Conservation (phyloP, 2,888 invertebrate species). For the Chorisops tibialis region DNA sequence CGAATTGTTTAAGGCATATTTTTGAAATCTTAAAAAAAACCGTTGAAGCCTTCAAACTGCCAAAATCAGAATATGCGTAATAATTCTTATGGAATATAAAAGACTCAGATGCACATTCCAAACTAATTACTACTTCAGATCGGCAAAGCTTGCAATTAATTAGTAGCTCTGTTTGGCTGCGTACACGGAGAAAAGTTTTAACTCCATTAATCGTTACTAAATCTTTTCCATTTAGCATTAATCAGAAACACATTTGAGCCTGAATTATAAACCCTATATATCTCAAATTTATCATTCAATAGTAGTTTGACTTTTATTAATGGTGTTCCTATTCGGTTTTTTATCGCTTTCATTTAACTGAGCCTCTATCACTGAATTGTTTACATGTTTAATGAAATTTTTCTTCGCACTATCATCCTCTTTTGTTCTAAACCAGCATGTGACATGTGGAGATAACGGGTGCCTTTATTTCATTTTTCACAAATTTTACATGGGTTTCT, state of each 20-base stretch:
- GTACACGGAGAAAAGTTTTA: too few relatives aligned
- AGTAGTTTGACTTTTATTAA: slow-evolving; percentile 26
- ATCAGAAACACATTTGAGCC: slow-evolving; percentile 21
- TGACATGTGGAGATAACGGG: slow-evolving; percentile 26
- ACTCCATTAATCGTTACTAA: too few relatives aligned
- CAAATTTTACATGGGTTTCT: slow-evolving; percentile 31
- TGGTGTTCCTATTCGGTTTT: slow-evolving; percentile 10
- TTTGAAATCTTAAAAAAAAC: too few relatives aligned
- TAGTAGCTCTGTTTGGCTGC: too few relatives aligned
- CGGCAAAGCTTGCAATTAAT: too few relatives aligned
- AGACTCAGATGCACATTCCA: too few relatives aligned
- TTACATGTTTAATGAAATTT: slow-evolving; percentile 8
- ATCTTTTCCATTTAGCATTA: background rate
- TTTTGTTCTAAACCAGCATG: slow-evolving; percentile 26
- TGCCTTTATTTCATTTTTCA: slow-evolving; percentile 29
- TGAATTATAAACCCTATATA: slow-evolving; percentile 21
- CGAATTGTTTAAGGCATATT: too few relatives aligned
- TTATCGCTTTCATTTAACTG: slow-evolving; percentile 17
- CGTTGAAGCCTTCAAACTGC: too few relatives aligned
- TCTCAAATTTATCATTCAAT: slow-evolving; percentile 15
- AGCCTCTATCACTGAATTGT: slow-evolving; percentile 24
- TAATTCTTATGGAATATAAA: too few relatives aligned
- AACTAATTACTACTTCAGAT: too few relatives aligned
- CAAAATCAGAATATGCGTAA: too few relatives aligned
- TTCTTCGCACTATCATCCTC: slow-evolving; percentile 17